Evolutionary conservation across 2,113 vertebrate species (phyloP).

Genomic region (Chaetodon auriga): DNA sequence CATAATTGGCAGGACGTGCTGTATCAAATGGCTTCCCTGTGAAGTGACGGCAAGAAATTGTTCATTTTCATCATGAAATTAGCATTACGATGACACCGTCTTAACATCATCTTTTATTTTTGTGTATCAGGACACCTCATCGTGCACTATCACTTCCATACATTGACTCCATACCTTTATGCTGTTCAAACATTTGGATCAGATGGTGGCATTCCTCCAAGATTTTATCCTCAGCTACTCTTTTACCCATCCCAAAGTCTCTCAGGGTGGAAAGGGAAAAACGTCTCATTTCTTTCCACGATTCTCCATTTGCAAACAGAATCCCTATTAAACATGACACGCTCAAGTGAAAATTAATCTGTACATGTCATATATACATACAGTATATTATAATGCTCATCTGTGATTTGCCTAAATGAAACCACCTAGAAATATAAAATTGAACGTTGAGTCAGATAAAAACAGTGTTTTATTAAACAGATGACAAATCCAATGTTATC

Average conservation of each 20-base stretch:
- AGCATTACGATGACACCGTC: not conserved
- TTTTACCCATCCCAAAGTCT: slow-evolving; percentile 82
- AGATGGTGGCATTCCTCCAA: slow-evolving; percentile 70
- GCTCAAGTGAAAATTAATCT: not conserved
- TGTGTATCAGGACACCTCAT: too few species aligned
- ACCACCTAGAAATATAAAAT: not conserved
- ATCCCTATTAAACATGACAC: slow-evolving; percentile 62
- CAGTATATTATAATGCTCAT: not conserved
- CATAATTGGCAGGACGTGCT: slow-evolving; percentile 54
- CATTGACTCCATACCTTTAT: slow-evolving; percentile 46
- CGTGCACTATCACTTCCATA: not conserved
- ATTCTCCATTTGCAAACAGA: slow-evolving; percentile 74
- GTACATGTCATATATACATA: not conserved
- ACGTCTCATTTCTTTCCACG: slow-evolving; percentile 78
- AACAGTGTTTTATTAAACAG: not conserved
- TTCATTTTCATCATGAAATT: too few species aligned
- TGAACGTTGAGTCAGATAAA: not conserved
- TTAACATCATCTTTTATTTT: not conserved
- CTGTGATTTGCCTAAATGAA: not conserved
- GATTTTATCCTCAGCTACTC: slow-evolving; percentile 68
- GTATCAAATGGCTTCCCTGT: slow-evolving; percentile 80
- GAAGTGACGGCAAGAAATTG: not conserved
- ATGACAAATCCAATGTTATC: too few species aligned
- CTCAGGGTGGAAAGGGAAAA: slow-evolving; percentile 77
- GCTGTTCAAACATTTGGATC: slow-evolving; percentile 54